Percentiles rank a stretch among this genome's conserved stretches.
Conservation (phyloP, 2,113 vertebrate genomes). For the Percina caprodes region DNA sequence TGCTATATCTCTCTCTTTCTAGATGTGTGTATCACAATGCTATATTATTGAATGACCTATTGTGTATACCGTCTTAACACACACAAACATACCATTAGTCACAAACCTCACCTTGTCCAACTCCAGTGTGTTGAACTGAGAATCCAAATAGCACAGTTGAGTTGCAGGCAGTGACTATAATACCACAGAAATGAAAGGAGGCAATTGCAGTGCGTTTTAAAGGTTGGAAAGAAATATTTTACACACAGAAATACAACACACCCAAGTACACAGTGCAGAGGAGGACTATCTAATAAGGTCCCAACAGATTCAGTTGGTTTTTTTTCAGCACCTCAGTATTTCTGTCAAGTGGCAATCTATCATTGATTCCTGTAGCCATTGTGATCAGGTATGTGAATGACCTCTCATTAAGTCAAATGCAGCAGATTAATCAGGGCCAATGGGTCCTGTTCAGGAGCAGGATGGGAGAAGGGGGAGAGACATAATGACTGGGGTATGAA, state of each 20-base stretch:
- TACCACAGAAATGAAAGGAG: constrained; percentile 49
- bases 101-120: constrained; percentile 58
- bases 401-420: constrained; percentile 82
- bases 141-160: constrained; percentile 66
- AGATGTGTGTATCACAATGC: constrained; percentile 65
- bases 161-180: constrained; percentile 37
- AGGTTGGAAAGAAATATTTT: constrained; percentile 59
- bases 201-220: constrained; percentile 51
- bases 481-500: constrained; percentile 78
- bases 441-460: constrained; percentile 73
- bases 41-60: constrained; percentile 79
- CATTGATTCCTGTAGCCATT: constrained; percentile 78
- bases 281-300: constrained; percentile 63
- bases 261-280: constrained; percentile 48
- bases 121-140: constrained; percentile 36
- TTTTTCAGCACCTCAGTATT: constrained; percentile 64
- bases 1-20: constrained; percentile 60
- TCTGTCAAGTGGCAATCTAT: constrained; percentile 79
- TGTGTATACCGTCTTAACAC: constrained; percentile 60
- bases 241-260: constrained; percentile 47
- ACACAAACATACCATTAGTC: constrained; percentile 62
- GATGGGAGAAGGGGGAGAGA: constrained; percentile 64
- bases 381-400: constrained; percentile 83
- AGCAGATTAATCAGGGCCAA: constrained; percentile 79
- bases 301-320: constrained; percentile 55